Conservation (phyloP, 2,888 invertebrate species). For the Diarsia rubi region DNA sequence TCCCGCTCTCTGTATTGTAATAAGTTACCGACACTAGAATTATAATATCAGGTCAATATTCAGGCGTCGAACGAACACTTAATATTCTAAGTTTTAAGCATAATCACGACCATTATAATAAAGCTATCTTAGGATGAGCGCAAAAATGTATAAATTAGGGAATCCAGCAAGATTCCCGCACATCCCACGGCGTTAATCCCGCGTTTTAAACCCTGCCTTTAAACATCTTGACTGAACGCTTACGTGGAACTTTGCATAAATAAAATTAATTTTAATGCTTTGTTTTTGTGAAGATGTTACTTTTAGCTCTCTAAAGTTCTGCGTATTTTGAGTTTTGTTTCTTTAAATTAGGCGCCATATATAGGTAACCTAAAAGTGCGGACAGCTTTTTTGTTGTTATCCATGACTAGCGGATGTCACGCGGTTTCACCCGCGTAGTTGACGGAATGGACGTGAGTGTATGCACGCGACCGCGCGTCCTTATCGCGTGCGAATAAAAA, state of each 20-base stretch:
- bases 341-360: background rate
- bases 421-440: too few relatives aligned
- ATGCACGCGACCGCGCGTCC: too few relatives aligned
- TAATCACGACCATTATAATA: conserved; percentile 46
- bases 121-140: conserved; percentile 48
- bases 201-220: conserved; percentile 47
- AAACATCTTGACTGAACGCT: conserved; percentile 57
- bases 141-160: conserved; percentile 61
- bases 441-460: too few relatives aligned
- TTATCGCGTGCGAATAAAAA: too few relatives aligned
- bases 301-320: background rate
- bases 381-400: background rate
- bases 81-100: conserved; percentile 19
- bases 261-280: conserved; percentile 60
- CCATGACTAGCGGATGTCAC: too few relatives aligned
- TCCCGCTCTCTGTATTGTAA: too few relatives aligned
- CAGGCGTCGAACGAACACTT: conserved; percentile 16
- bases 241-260: conserved; percentile 65
- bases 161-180: conserved; percentile 25
- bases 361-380: background rate
- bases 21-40: conserved; percentile 10
- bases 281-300: conserved; percentile 9
- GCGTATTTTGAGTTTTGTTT: background rate
- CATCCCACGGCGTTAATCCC: conserved; percentile 48
- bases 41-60: conserved; percentile 36